Conservation (phyloP, 2,888 invertebrate genomes). For the Megamerina dolium region DNA sequence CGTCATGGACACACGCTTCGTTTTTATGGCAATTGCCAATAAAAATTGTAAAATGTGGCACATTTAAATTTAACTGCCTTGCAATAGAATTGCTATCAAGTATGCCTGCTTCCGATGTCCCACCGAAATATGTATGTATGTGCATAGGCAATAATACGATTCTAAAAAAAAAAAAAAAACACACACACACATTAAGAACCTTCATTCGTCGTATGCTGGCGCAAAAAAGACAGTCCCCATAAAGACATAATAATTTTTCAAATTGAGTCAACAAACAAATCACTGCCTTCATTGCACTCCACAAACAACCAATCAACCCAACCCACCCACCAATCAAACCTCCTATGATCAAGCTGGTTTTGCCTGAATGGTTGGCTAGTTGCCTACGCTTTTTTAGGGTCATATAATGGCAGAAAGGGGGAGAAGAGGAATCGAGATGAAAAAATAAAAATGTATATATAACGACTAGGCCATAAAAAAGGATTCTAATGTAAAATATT, state of each 20-base stretch:
- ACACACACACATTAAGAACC: too few relatives aligned
- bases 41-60: constrained; percentile 4
- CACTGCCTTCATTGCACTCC: too few relatives aligned
- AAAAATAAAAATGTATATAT: neutral
- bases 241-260: constrained; percentile 1
- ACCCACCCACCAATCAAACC: neutral
- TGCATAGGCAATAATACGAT: neutral
- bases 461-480: too few relatives aligned
- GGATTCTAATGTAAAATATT: too few relatives aligned
- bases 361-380: neutral
- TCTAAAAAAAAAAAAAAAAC: neutral
- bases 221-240: neutral
- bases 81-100: neutral
- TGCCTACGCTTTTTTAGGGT: neutral
- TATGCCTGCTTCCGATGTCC: too few relatives aligned
- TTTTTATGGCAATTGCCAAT: constrained; percentile 5
- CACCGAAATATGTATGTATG: too few relatives aligned
- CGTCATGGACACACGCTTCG: constrained; percentile 8
- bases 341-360: neutral
- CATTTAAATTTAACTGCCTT: constrained; percentile 7
- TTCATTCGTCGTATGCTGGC: too few relatives aligned
- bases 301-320: too few relatives aligned
- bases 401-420: neutral
- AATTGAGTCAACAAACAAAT: constrained; percentile 12
- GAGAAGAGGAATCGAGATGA: neutral